Evolutionary conservation across 2,113 vertebrate species (phyloP).

Genomic region (Phyllopteryx taeniolatus): DNA sequence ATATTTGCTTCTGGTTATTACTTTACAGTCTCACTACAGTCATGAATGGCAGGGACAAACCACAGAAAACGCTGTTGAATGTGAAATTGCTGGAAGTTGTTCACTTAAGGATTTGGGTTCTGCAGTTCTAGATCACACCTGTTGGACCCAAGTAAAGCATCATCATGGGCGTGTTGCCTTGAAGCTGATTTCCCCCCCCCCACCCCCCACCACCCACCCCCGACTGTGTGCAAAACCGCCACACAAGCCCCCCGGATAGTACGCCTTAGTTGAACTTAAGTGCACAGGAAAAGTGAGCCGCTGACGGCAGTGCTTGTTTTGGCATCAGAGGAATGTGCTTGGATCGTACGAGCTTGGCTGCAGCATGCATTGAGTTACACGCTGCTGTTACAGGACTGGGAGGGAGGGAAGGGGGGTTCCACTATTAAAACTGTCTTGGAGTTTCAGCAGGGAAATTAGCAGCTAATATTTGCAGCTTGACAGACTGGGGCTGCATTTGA

Average conservation of each 20-base stretch:
- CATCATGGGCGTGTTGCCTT: constrained; percentile 34
- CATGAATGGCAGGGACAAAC: constrained; percentile 15
- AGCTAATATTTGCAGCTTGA: not conserved
- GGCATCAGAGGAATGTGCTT: constrained; percentile 74
- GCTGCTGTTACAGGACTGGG: constrained; percentile 61
- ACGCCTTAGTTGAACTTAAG: constrained; percentile 66
- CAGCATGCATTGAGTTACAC: constrained; percentile 77
- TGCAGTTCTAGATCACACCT: constrained; percentile 14
- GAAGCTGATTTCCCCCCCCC: constrained; percentile 17
- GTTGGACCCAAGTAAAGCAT: constrained; percentile 38
- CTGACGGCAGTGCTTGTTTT: constrained; percentile 76
- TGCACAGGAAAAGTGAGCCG: constrained; percentile 71
- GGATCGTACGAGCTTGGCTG: constrained; percentile 76
- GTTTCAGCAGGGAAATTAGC: constrained; percentile 13
- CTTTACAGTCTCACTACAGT: constrained; percentile 2
- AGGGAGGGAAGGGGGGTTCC: not conserved
- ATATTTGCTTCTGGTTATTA: not conserved
- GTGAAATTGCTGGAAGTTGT: constrained; percentile 15
- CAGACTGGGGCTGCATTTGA: not conserved
- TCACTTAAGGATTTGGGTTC: constrained; percentile 15
- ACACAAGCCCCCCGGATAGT: constrained; percentile 21
- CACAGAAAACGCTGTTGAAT: constrained; percentile 20
- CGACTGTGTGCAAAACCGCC: constrained; percentile 12
- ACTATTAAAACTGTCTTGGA: constrained; percentile 62
- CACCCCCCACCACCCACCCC: too few relatives aligned